Base-by-base conservation (phyloP, 2,113 vertebrate species). In the Drymodes brunneopygia region DNA sequence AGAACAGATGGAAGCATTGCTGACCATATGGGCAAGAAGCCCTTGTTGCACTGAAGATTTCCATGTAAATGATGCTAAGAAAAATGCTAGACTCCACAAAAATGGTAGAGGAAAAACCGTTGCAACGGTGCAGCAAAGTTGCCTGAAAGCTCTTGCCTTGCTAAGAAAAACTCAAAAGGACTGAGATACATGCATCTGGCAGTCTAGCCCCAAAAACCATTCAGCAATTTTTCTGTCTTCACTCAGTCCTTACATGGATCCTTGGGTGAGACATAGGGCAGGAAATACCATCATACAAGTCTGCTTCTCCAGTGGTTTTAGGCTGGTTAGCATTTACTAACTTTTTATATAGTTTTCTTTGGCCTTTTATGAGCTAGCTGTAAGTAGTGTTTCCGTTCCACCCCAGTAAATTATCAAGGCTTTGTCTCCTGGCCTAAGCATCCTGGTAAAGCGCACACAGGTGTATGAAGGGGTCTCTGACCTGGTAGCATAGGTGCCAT, bases 181-280 rank as follows among this genome's bases (percentile, higher is more conserved):
- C 36, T 50, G 42, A 64, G 28, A 71, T 28, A 9, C 8, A 3
- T 21, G 24, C 51, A 6, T 40, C 27, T 86, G 40, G 5, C 24
- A 38, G 23, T 10, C 25, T 33, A 58, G 23, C 11, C 25, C 11
- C 27, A 42, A 33, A 88, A 45, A 7, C 2, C 5, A 27, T 35
- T 6, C 17, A 12, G 6, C 17, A 12, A 12, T 17, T 58, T 35
- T 44, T 58, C 45, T 42, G 12, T 57, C 31, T 19, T 3, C 23
- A 33, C 18, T 15, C 20, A 45, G 20, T 60, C 12, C 7, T 66
- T 83, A 17, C 6, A 11, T 44, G 12, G 33, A 25, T 82, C 8
- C 28, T 64, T 62, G 3, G 15, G 5, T 62, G 42, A 61, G 24
- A 56, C 0, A 0, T 3, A n/a, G 15, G 44, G 15, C 29, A 53